Conservation (phyloP, 2,888 invertebrate genomes). For the Drosophila villosipedis region DNA sequence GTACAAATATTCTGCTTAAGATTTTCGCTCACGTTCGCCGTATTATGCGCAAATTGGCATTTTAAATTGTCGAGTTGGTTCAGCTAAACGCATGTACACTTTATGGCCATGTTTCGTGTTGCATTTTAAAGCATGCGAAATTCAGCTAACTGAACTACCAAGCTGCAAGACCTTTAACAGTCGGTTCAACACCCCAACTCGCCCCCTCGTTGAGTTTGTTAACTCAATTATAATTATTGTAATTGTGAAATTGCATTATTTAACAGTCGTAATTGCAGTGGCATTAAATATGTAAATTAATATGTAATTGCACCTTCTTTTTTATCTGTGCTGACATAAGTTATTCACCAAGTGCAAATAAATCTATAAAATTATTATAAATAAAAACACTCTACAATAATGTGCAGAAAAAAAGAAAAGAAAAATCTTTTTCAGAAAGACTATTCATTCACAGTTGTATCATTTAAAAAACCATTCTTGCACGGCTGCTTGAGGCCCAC, state of each 20-base stretch:
- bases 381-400: constrained; percentile 7
- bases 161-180: constrained; percentile 12
- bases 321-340: constrained; percentile 21
- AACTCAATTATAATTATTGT: constrained; percentile 72
- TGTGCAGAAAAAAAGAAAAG: not conserved
- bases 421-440: not conserved
- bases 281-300: constrained; percentile 60
- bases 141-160: constrained; percentile 47
- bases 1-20: constrained; percentile 60
- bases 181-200: not conserved
- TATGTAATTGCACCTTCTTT: constrained; percentile 19
- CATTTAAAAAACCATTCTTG: constrained; percentile 38
- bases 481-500: constrained; percentile 35
- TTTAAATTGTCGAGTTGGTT: constrained; percentile 81
- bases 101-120: constrained; percentile 80
- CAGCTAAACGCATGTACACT: constrained; percentile 80
- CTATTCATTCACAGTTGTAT: constrained; percentile 22
- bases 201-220: constrained; percentile 28
- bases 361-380: constrained; percentile 2
- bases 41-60: constrained; percentile 83
- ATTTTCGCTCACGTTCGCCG: constrained; percentile 81
- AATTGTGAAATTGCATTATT: constrained; percentile 71
- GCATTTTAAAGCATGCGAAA: constrained; percentile 82
- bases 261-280: constrained; percentile 71
- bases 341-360: constrained; percentile 21